Base-by-base conservation (phyloP, 92 coral and sea anemone genomes). In the Epizoanthus illoricatus region DNA sequence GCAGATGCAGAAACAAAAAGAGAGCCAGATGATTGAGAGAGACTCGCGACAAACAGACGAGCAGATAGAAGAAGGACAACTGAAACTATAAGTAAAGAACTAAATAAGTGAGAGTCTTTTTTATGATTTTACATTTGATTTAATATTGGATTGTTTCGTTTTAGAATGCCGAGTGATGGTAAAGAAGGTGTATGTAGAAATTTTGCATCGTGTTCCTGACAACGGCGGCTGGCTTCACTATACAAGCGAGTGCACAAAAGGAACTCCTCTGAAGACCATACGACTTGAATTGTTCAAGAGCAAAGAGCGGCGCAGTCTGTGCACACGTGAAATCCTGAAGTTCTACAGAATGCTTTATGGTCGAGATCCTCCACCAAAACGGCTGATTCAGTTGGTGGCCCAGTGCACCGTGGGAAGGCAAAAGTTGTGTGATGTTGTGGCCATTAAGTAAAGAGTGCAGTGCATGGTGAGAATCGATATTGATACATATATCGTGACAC, bases 141-240 rank as follows among this genome's bases (percentile, higher is more conserved):
- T 9, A 52, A 2, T 52, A 52, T 52, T 52, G 56, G 56, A 52
- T 7, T 74, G 2, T 33, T 74, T 45, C 42, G 13, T 59, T 75
- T 58, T 54, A 75, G 80, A 59, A 75, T 75, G 80, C 18, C 80
- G 80, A 1, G 24, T 17, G 19, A 17, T 20, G 21, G 80, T 75
- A 56, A 75, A 59, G 68, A 52, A 16, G 49, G 1, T 40, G 4
- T 75, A 75, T 17, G 19, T 39, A 65, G 6, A 36, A 20, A 58
- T 58, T 15, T 52, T 75, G 18, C 80, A 40, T 18, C 80, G 80
- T 33, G 18, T 58, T 2, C 80, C 80, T 4, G 80, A 59, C 68
- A 13, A 3, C 18, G 36, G 68, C 0, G 80, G 66, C 7, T 75
- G 80, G 80, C 20, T 17, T 16, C 24, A 75, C 68, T 59, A 58